phyloP scores from a whole-genome alignment of 2,113 vertebrate genomes.

The Emydura subglobosa region DNA sequence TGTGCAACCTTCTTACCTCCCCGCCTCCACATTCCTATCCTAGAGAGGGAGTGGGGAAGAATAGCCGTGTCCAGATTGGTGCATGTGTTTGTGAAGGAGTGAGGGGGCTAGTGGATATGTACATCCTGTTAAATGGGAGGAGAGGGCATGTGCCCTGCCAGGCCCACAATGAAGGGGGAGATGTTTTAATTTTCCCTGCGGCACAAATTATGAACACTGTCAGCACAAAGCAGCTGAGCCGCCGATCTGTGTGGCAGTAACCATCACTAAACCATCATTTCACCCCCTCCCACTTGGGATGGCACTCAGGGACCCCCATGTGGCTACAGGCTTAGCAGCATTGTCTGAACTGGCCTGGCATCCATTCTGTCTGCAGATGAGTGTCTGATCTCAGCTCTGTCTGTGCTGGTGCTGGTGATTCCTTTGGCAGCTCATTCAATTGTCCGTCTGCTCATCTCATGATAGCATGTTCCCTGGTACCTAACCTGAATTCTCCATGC shows the following conservation, averaged over 20 bases:
- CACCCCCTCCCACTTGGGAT: neutral
- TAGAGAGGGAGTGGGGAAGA: neutral
- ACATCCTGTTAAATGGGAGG: neutral
- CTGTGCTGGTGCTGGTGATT: neutral
- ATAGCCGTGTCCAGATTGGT: neutral
- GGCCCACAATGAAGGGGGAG: neutral
- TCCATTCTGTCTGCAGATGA: neutral
- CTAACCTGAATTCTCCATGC: conserved; percentile 42
- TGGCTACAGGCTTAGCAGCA: neutral
- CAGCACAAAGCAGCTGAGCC: neutral
- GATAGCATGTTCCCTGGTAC: neutral
- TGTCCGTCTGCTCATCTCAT: conserved; percentile 38
- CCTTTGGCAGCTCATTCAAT: neutral
- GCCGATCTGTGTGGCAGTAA: neutral
- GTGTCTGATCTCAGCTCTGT: neutral
- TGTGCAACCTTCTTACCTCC: neutral
- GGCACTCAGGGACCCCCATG: neutral
- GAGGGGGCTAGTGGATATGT: accelerated
- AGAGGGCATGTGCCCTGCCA: neutral
- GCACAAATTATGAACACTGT: neutral
- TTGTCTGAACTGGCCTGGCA: neutral
- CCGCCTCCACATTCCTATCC: neutral
- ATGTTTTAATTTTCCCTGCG: neutral
- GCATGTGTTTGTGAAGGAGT: neutral
- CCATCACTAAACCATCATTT: too few species aligned